These are phyloP conservation scores for Sceloporus tristichus DNA, from an alignment of 2,113 vertebrate genomes.

Conservation along the genomic window DNA sequence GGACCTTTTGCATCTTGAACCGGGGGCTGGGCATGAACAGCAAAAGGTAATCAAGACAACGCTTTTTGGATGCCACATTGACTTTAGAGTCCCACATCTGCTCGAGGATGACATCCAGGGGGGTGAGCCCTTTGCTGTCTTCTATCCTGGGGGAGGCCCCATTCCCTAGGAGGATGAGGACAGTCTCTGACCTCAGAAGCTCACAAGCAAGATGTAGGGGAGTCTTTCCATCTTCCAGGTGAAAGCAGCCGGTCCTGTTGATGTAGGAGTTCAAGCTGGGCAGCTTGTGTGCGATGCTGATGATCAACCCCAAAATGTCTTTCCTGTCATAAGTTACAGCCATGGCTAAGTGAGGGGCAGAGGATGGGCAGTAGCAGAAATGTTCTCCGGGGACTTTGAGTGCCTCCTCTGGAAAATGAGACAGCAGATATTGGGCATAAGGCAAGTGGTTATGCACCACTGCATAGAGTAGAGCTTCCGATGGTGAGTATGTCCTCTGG, in stretches of 20 bases:
- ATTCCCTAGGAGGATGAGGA: slow-evolving; percentile 84
- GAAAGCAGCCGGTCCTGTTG: slow-evolving; percentile 79
- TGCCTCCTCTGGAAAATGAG: slow-evolving; percentile 82
- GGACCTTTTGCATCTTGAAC: slow-evolving; percentile 81
- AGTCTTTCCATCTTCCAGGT: slow-evolving; percentile 83
- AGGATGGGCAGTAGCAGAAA: slow-evolving; percentile 85
- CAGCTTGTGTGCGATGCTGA: slow-evolving; percentile 82
- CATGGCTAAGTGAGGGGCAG: slow-evolving; percentile 86
- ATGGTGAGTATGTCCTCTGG: slow-evolving; percentile 83
- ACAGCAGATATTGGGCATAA: slow-evolving; percentile 86
- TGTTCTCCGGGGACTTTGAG: slow-evolving; percentile 85
- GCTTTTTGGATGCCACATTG: slow-evolving; percentile 76
- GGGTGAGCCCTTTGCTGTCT: slow-evolving; percentile 85
- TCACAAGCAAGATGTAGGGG: slow-evolving; percentile 89
- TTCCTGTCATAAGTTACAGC: slow-evolving; percentile 88
- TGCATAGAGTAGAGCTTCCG: slow-evolving; percentile 90
- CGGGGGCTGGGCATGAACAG: slow-evolving; percentile 83
- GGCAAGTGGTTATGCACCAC: slow-evolving; percentile 89
- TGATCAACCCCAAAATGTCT: slow-evolving; percentile 85
- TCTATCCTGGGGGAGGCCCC: slow-evolving; percentile 83
- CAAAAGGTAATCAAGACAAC: slow-evolving; percentile 86
- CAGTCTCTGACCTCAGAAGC: slow-evolving; percentile 83
- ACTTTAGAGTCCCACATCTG: slow-evolving; percentile 82
- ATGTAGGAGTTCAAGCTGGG: slow-evolving; percentile 79
- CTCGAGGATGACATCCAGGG: slow-evolving; percentile 84